Conservation (phyloP, 2,888 invertebrate genomes). For the Nomada goodeniana region DNA sequence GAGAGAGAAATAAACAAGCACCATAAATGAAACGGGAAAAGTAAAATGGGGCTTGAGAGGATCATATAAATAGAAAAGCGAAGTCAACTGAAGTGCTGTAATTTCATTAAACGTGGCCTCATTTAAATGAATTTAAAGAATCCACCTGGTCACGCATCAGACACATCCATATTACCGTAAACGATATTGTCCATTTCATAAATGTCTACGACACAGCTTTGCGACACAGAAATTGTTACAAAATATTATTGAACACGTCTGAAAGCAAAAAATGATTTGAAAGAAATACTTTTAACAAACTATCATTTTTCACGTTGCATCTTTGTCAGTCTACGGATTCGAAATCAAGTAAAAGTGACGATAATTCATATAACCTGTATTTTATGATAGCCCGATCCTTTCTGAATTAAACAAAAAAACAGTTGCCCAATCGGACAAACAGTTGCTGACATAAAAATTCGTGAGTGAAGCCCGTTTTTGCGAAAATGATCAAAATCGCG, state of each 20-base stretch:
- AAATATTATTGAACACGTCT: neutral
- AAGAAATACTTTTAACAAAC: slow-evolving; percentile 6
- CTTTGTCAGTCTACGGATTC: neutral
- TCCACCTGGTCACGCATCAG: too few relatives aligned
- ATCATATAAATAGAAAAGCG: slow-evolving; percentile 32
- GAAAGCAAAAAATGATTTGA: neutral
- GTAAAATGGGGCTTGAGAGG: neutral
- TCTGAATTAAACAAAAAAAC: too few relatives aligned
- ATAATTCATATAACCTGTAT: slow-evolving; percentile 17
- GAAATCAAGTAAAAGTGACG: slow-evolving; percentile 32
- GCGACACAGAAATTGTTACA: too few relatives aligned
- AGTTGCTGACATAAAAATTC: too few relatives aligned
- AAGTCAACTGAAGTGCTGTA: neutral
- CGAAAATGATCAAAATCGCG: too few relatives aligned
- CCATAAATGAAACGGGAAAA: neutral
- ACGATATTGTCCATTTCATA: too few relatives aligned
- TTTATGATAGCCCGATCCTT: too few relatives aligned
- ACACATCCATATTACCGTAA: neutral
- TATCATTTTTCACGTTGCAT: neutral
- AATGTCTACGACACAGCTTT: too few relatives aligned
- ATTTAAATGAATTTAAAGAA: neutral
- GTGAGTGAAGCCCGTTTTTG: too few relatives aligned
- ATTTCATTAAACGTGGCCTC: neutral
- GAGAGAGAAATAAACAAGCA: slow-evolving; percentile 33
- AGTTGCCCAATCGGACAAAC: too few relatives aligned